phyloP scores from a whole-genome alignment of 2,797 vertebrate genomes.

The Hapalemur alaotrensis region DNA sequence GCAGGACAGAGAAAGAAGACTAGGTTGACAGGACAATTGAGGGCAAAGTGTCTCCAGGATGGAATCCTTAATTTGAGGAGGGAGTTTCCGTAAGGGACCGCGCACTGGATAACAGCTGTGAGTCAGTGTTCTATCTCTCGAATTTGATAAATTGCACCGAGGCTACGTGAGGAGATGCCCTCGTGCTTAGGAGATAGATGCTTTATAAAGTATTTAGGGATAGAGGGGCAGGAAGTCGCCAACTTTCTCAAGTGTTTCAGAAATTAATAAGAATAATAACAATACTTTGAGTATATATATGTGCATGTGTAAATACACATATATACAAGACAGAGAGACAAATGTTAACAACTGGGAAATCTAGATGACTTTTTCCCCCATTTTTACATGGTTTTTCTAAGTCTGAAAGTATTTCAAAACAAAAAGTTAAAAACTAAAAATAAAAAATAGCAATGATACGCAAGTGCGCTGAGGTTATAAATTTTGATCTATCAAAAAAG shows the following conservation, averaged over 20 bases:
- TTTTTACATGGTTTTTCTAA: neutral
- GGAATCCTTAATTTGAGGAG: rapidly evolving
- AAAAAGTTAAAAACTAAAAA: neutral
- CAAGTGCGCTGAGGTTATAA: neutral
- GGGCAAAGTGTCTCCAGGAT: too few relatives aligned
- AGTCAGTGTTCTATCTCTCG: neutral
- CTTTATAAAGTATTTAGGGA: neutral
- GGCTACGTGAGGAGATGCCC: neutral
- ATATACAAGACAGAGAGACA: neutral
- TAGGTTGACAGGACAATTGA: neutral
- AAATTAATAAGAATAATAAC: neutral
- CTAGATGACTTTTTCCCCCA: neutral
- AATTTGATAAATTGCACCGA: neutral
- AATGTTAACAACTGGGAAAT: neutral
- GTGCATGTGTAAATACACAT: neutral
- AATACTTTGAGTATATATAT: neutral
- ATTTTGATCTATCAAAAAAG: neutral
- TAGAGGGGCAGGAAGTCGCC: neutral
- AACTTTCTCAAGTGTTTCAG: neutral
- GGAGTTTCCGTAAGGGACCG: neutral
- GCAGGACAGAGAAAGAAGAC: neutral
- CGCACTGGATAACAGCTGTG: neutral
- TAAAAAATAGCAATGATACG: neutral
- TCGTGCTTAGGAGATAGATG: neutral
- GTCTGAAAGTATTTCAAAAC: neutral